Evolutionary conservation across 1,140 invertebrate species (phyloP).

Genomic region (Lucilia cuprina): DNA sequence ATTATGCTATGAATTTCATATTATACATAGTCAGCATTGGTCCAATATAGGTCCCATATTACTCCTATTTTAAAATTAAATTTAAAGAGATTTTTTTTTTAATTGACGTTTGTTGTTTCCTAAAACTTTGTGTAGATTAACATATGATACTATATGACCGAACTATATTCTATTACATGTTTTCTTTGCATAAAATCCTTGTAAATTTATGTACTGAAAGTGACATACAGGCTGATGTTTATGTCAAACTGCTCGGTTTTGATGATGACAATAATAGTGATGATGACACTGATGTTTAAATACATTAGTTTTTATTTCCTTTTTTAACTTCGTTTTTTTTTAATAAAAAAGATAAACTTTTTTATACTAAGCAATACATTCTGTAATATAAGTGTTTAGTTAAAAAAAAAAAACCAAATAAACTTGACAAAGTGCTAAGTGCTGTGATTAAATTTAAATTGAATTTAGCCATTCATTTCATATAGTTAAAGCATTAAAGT

Average conservation of each 20-base stretch:
- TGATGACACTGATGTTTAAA: constrained; percentile 10
- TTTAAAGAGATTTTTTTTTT: no score
- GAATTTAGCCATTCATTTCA: neutral
- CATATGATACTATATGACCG: no score
- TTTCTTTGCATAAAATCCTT: neutral
- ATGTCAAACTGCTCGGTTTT: constrained; percentile 3
- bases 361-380: neutral
- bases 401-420: neutral
- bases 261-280: constrained; percentile 9
- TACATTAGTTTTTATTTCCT: neutral
- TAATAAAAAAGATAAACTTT: neutral
- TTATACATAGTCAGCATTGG: no score
- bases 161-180: neutral
- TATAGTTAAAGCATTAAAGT: neutral
- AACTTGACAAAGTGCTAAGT: neutral
- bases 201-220: neutral
- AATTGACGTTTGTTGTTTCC: no score
- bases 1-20: no score
- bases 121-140: no score
- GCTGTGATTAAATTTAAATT: constrained; percentile 12
- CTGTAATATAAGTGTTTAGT: neutral
- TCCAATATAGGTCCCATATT: no score
- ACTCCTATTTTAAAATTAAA: no score
- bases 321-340: neutral
- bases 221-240: constrained; percentile 4